Base-by-base conservation (phyloP, 2,888 invertebrate species). In the Drosophila recens region DNA sequence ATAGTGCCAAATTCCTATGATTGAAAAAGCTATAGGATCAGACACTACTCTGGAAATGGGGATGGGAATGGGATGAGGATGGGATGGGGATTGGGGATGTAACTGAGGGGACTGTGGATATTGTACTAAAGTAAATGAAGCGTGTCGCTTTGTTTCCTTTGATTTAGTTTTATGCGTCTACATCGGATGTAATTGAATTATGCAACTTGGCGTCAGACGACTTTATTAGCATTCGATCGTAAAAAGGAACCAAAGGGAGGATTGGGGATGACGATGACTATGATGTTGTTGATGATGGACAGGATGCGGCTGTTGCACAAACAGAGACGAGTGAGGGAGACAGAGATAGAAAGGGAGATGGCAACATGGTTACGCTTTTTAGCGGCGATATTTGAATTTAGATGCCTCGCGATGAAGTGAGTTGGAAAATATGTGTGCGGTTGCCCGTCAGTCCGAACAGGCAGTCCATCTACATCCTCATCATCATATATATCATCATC, bases 121-220 rank as follows among this genome's bases (percentile, higher is more conserved):
- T 59, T 67, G 78, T 79, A 80, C 68, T 79, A 86, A 87, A 89
- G 76, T 90, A 90, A 91, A 91, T 91, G 91, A 91, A 91, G 91
- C 87, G 87, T 90, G 87, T 89, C 90, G 89, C 90, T 90, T 90
- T 91, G 89, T 91, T 90, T 91, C 87, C 90, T 90, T 91, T 91
- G 91, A 91, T 91, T 91, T 91, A 90, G 89, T 91, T 91, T 91
- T 90, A 91, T 91, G 90, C 82, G 91, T 91, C 91, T 91, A 87
- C 91, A 87, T 90, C 91, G 91, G 91, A 91, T 91, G 91, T 91
- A 91, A 91, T 91, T 91, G 91, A 91, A 91, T 91, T 90, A 91
- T 90, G 89, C 89, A 89, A 90, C 88, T 86, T 90, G 90, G 91
- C 91, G 91, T 87, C 90, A n/a, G n/a, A n/a, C 17, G 17, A 79